These are phyloP conservation scores for Pinctada fucata DNA, from an alignment of 2,888 invertebrate species.

Conservation along the genomic window DNA sequence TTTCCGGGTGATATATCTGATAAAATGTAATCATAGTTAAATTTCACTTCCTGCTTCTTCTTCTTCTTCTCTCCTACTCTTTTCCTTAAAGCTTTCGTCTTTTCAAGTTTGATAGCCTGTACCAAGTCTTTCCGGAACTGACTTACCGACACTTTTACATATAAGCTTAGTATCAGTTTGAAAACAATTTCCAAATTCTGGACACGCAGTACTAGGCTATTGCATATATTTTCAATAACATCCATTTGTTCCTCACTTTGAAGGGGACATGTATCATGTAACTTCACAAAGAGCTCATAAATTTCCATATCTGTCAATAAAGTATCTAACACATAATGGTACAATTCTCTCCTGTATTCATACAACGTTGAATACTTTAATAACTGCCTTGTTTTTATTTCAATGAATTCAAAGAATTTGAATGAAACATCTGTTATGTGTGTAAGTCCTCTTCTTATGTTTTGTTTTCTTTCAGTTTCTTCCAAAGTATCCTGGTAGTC, in stretches of 20 bases:
- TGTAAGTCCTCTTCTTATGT: neutral
- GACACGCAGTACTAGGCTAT: too few relatives aligned
- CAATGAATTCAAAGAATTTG: neutral
- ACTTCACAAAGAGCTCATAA: neutral
- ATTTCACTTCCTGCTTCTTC: too few relatives aligned
- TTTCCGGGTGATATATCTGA: neutral
- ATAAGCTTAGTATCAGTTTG: too few relatives aligned
- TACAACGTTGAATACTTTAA: neutral
- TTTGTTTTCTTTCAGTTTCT: neutral
- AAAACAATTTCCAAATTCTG: too few relatives aligned
- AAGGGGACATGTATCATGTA: too few relatives aligned
- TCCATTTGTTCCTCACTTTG: too few relatives aligned
- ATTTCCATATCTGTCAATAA: neutral
- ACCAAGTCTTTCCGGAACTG: neutral
- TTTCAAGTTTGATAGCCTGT: neutral
- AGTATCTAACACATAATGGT: neutral
- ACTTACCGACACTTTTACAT: neutral
- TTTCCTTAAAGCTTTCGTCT: neutral
- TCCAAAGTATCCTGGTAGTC: neutral
- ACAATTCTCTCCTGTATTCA: neutral
- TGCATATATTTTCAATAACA: too few relatives aligned
- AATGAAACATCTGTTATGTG: neutral
- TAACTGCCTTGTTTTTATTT: neutral
- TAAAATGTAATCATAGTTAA: too few relatives aligned
- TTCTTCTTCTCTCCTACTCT: neutral